Base-by-base conservation (phyloP, 2,797 vertebrate species). In the Hypotaenidia okinawae region DNA sequence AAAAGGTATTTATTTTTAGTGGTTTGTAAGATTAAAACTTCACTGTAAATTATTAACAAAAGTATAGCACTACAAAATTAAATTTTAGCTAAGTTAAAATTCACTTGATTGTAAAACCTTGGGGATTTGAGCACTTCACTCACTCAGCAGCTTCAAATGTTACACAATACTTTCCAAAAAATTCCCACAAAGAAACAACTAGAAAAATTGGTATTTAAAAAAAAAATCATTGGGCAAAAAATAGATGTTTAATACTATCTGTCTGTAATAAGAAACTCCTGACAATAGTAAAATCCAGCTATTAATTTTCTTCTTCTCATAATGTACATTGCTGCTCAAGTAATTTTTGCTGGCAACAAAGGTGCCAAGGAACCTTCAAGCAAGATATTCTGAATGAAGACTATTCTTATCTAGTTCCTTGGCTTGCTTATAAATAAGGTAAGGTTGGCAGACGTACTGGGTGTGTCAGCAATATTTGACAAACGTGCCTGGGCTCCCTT, bases 381-480 rank as follows among this genome's bases (percentile, higher is more conserved):
- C 5, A 80, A 80, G 67, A 37, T 91, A 47, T 51, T 87, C 27
- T 37, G 69, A 77, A 88, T 5, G 11, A 78, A 92, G 75, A 52
- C 74, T 82, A 51, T 43, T 52, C 52, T 80, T 62, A 63, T 15
- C 28, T 32, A 54, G 39, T 21, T 70, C 76, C 66, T 84, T 67
- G 57, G 19, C 91, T 73, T 79, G 61, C 55, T 68, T 63, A 68
- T n/a, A 78, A 95, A 80, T 58, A 67, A 89, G 70, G 37, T 39
- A 74, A 22, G 95, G 93, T 74, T 89, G 95, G 89, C 97, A 98
- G 96, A 92, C 95, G 57, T 82, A 95, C 95, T 94, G 96, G 93
- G 96, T 94, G 94, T 95, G 95, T 98, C 98, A 98, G 98, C 98
- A 98, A 87, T 98, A 98, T 98, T 98, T 98, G 98, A 97, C 97